Conservation (phyloP, 2,797 vertebrate genomes). For the Neostethus bicornis region DNA sequence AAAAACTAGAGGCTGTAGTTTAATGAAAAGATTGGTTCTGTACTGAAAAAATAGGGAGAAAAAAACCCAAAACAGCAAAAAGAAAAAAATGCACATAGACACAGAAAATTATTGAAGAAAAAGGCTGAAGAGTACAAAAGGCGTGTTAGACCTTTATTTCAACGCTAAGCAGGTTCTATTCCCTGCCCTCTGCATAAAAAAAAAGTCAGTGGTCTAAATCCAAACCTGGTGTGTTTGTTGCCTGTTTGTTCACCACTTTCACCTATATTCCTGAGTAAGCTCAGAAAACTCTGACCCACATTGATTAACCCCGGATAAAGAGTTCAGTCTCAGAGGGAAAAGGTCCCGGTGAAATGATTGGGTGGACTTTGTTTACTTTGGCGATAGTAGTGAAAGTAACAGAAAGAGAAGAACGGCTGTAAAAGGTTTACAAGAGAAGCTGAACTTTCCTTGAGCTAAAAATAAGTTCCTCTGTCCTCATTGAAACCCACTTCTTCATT, state of each 20-base stretch:
- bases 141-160: constrained; percentile 42
- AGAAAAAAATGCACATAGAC: constrained; percentile 1
- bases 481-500: constrained; percentile 2
- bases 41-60: background rate
- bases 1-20: background rate
- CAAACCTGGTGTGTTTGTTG: constrained; percentile 56
- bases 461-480: background rate
- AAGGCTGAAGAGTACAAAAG: constrained; percentile 19
- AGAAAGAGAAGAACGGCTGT: constrained; percentile 4
- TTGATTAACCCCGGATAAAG: constrained; percentile 49
- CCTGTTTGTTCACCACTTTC: constrained; percentile 44
- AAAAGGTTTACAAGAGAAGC: background rate
- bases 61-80: constrained; percentile 3
- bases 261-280: constrained; percentile 37
- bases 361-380: constrained; percentile 9
- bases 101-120: constrained; percentile 12
- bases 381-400: constrained; percentile 20
- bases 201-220: constrained; percentile 69
- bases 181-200: constrained; percentile 31
- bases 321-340: constrained; percentile 36
- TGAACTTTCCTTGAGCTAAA: constrained; percentile 2
- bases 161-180: constrained; percentile 44
- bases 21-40: background rate
- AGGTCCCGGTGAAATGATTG: constrained; percentile 39
- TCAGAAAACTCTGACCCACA: constrained; percentile 46